Evolutionary conservation across 2,888 invertebrate species (phyloP).

Genomic region (Sepiola atlantica): DNA sequence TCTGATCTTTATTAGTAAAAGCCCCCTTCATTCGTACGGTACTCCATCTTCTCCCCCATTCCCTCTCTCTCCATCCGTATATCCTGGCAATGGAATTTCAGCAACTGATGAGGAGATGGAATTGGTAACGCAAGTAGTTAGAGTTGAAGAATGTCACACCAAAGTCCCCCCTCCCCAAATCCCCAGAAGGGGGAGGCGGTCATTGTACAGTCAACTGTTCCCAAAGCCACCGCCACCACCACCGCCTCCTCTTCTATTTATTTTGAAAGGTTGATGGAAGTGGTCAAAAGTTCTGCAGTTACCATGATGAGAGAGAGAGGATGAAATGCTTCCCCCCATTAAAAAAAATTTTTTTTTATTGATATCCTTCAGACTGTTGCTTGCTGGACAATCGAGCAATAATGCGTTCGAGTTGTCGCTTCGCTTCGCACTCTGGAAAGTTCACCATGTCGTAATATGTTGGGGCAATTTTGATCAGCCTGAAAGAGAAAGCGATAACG

Average conservation of each 20-base stretch:
- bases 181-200: too few species aligned
- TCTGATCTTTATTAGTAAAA: background rate
- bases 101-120: background rate
- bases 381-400: slow-evolving; percentile 84
- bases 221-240: background rate
- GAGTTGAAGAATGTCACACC: background rate
- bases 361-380: slow-evolving; percentile 56
- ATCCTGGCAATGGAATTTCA: background rate
- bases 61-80: background rate
- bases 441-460: slow-evolving; percentile 98
- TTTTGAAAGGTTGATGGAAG: background rate
- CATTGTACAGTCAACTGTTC: too few species aligned
- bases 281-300: background rate
- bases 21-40: background rate
- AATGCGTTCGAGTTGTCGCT: slow-evolving; percentile 83
- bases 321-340: too few species aligned
- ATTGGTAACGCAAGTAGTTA: background rate
- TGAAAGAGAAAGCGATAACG: slow-evolving; percentile 58
- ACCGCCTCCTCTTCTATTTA: background rate
- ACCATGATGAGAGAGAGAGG: background rate
- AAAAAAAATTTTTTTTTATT: background rate
- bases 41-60: background rate
- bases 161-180: background rate
- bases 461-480: slow-evolving; percentile 95
- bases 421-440: slow-evolving; percentile 98